Evolutionary conservation across 2,888 invertebrate species (phyloP).

Genomic region (Drosophila siamana): DNA sequence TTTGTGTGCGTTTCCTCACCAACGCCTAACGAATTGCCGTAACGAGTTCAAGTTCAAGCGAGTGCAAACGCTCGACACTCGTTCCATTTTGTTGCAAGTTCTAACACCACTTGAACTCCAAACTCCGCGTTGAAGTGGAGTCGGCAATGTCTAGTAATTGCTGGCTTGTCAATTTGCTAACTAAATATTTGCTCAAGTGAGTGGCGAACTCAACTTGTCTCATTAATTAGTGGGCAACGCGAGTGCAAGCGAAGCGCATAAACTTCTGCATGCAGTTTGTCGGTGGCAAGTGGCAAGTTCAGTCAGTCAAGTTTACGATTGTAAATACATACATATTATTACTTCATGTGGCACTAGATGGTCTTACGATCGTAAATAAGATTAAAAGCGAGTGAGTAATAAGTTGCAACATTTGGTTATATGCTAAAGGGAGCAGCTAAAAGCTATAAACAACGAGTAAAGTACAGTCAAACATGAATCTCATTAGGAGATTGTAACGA

Average conservation of each 20-base stretch:
- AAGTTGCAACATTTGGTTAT: too few relatives aligned
- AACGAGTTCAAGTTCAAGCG: background rate
- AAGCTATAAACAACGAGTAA: too few relatives aligned
- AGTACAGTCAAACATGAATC: too few relatives aligned
- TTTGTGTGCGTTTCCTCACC: background rate
- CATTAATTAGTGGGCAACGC: constrained; percentile 6
- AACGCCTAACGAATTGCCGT: background rate
- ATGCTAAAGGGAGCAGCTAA: too few relatives aligned
- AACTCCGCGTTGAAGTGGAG: background rate
- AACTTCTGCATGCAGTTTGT: background rate
- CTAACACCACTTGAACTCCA: constrained; percentile 11
- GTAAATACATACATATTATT: too few relatives aligned
- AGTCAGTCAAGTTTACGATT: too few relatives aligned
- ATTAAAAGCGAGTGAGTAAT: too few relatives aligned
- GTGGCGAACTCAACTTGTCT: background rate
- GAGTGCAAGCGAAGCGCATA: background rate
- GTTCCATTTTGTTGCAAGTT: constrained; percentile 9
- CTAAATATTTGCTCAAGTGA: constrained; percentile 5
- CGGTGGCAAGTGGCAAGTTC: background rate
- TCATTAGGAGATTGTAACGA: too few relatives aligned
- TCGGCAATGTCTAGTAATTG: constrained; percentile 3
- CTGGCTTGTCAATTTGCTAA: background rate
- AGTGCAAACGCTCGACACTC: constrained; percentile 1
- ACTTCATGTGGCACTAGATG: too few relatives aligned
- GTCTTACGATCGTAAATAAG: too few relatives aligned